These are phyloP conservation scores for Melolontha melolontha DNA, from an alignment of 2,888 invertebrate genomes.

Conservation along the genomic window DNA sequence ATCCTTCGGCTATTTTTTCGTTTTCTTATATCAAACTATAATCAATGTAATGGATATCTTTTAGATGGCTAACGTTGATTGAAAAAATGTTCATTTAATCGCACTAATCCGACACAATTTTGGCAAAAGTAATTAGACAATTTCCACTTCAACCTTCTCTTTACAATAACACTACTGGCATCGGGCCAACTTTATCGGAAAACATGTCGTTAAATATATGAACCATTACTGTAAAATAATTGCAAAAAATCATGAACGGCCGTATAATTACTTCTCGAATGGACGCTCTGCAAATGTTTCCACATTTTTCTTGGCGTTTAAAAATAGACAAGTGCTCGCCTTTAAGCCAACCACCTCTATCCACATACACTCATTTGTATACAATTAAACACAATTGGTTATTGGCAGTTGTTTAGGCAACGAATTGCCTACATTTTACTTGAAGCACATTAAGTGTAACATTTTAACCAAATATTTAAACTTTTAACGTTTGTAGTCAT, in stretches of 20 bases:
- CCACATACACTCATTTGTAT: neutral
- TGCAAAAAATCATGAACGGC: constrained; percentile 13
- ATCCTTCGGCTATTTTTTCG: too few species aligned
- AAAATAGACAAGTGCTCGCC: constrained; percentile 17
- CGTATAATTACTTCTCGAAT: constrained; percentile 13
- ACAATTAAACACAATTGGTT: constrained; percentile 16
- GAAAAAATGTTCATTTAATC: too few species aligned
- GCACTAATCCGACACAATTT: too few species aligned
- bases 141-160: constrained; percentile 12
- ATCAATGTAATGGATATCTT: too few species aligned
- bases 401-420: constrained; percentile 10
- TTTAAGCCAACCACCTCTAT: constrained; percentile 4
- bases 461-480: constrained; percentile 19
- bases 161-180: constrained; percentile 13
- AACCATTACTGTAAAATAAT: constrained; percentile 21
- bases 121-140: constrained; percentile 1
- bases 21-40: too few species aligned
- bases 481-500: too few species aligned
- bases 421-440: constrained; percentile 5
- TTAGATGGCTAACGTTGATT: too few species aligned
- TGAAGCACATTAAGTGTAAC: constrained; percentile 26
- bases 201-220: constrained; percentile 25
- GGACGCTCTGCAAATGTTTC: constrained; percentile 11
- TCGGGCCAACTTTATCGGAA: constrained; percentile 24
- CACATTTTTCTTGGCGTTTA: constrained; percentile 14